Evolutionary conservation across 2,888 invertebrate species (phyloP).

Genomic region (Heliconius charithonia): DNA sequence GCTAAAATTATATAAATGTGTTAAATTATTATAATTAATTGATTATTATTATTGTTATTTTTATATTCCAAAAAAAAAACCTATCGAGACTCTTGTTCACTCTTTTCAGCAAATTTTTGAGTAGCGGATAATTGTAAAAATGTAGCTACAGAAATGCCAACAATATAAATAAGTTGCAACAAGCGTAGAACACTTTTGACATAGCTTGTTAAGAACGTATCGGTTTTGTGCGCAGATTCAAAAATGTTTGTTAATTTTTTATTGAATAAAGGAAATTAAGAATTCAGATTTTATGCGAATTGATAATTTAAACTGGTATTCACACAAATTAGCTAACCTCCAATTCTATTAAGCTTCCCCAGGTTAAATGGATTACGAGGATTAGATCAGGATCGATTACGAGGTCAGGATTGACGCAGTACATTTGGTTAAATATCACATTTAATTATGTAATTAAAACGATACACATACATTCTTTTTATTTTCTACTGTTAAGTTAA

Average conservation of each 20-base stretch:
- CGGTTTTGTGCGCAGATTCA: neutral
- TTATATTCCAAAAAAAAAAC: too few relatives aligned
- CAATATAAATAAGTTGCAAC: neutral
- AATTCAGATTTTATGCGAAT: neutral
- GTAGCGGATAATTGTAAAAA: too few relatives aligned
- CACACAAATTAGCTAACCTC: neutral
- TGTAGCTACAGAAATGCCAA: neutral
- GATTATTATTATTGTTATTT: too few relatives aligned
- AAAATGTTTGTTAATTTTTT: neutral
- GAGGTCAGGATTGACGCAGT: constrained; percentile 44
- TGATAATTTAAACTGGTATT: neutral
- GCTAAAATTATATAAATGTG: too few relatives aligned
- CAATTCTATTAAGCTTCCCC: constrained; percentile 25
- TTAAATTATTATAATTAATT: too few relatives aligned
- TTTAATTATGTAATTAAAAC: neutral
- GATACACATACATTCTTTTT: neutral
- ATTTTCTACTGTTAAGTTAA: neutral
- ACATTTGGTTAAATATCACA: constrained; percentile 6
- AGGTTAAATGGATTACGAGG: constrained; percentile 41
- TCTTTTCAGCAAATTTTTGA: too few relatives aligned
- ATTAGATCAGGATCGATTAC: constrained; percentile 38
- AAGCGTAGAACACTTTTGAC: neutral
- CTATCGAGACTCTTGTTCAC: too few relatives aligned
- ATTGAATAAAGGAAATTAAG: neutral
- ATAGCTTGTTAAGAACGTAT: neutral